phyloP scores from a whole-genome alignment of 2,113 vertebrate species.

The Tringa solitaria region DNA sequence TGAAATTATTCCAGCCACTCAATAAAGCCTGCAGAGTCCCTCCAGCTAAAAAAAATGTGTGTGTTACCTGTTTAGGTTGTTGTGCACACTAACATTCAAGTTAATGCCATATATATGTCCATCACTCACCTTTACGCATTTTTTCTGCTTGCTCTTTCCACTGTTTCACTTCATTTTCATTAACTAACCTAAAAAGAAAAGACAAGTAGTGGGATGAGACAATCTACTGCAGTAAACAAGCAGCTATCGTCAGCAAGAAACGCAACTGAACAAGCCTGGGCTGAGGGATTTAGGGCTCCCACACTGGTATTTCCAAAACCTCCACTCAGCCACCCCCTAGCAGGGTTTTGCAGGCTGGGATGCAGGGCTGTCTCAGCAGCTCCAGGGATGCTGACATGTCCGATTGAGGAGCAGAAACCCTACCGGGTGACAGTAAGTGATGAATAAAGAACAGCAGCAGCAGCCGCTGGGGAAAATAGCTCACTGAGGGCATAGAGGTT shows the following conservation, averaged over 20 bases:
- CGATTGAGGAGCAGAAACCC: fast-evolving
- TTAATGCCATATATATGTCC: fast-evolving
- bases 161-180: constrained; percentile 99
- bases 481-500: not conserved
- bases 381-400: not conserved
- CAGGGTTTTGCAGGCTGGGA: not conserved
- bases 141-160: constrained; percentile 99
- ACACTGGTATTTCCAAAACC: not conserved
- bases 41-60: not conserved
- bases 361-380: not conserved
- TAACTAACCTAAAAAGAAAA: constrained; percentile 86
- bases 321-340: not conserved
- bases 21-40: not conserved
- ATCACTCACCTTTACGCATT: constrained; percentile 91
- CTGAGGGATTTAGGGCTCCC: not conserved
- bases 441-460: not conserved
- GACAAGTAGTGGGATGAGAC: not conserved
- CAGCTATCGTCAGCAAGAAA: not conserved
- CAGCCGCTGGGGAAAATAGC: not conserved
- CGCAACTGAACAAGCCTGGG: fast-evolving
- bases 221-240: not conserved
- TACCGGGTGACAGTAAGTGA: not conserved
- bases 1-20: not conserved
- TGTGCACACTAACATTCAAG: fast-evolving
- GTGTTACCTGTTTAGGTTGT: not conserved